Evolutionary conservation across 2,888 invertebrate genomes (phyloP), one percentile per base, ranked within the genome.

Genomic region (Miltochrista miniata): DNA sequence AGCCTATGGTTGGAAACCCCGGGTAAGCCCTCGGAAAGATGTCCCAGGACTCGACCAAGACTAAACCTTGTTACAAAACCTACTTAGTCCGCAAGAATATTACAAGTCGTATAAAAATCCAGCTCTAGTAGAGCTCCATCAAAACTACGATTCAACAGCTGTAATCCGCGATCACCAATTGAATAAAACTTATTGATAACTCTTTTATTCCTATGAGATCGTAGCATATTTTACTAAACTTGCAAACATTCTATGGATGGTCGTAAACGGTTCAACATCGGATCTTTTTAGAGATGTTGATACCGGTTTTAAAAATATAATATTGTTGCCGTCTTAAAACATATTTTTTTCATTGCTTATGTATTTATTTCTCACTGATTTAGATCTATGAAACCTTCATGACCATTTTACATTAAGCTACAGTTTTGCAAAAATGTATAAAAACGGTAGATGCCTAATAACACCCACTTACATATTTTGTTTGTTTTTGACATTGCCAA

Each of bases 141-240:
- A 48, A 48, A 53, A 54, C 29, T 53, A 53, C n/a, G 30, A 55
- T 49, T 51, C 55, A 61, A 73, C 60, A 71, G 55, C 62, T 70
- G 68, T 65, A 66, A 76, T 61, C 66, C 57, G 38, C 18, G 18
- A 24, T 24, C 18, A 24, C 18, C 18, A 76, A 79, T 79, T 79
- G 83, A 81, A 81, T 79, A 70, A 76, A 85, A 85, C 81, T 83
- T 87, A 90, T 89, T 87, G 89, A 85, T 88, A 87, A 86, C 81
- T 85, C 78, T 80, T 83, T 83, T 81, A 83, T 82, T 78, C 81
- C 72, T 79, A 68, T 74, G 82, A 81, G 83, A 80, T 80, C 77
- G 77, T 68, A 79, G 76, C 83, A 81, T 87, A 82, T 89, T 89
- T 84, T 80, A 84, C 82, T 76, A 71, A 78, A 79, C 74, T 54